Evolutionary conservation across 2,797 vertebrate species (phyloP).

Genomic region (Poliocrania exsul): DNA sequence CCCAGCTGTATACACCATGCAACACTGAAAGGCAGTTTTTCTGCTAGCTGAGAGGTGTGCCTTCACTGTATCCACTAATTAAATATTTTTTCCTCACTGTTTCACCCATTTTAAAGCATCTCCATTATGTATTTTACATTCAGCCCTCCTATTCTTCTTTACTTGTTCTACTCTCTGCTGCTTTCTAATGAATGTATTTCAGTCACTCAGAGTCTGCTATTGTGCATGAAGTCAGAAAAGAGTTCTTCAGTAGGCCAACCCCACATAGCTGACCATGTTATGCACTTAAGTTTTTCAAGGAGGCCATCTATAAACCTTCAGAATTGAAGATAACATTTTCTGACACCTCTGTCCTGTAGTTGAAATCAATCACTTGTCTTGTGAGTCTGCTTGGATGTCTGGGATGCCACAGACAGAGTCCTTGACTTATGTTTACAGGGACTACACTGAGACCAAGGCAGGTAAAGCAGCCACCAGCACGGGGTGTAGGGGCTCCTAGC

Average conservation of each 20-base stretch:
- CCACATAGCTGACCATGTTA: not conserved
- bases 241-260: not conserved
- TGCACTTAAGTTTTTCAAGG: not conserved
- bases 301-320: not conserved
- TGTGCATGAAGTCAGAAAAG: not conserved
- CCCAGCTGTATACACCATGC: not conserved
- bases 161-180: not conserved
- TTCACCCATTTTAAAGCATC: not conserved
- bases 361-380: slow-evolving; percentile 47
- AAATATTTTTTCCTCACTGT: not conserved
- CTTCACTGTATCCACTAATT: not conserved
- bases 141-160: not conserved
- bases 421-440: slow-evolving; percentile 45
- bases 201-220: not conserved
- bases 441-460: not conserved
- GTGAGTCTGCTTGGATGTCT: slow-evolving; percentile 39
- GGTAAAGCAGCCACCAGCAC: not conserved
- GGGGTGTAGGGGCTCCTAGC: slow-evolving; percentile 66
- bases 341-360: not conserved
- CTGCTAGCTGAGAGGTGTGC: not conserved
- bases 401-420: slow-evolving; percentile 50
- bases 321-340: slow-evolving; percentile 15
- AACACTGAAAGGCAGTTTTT: not conserved
- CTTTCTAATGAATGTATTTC: slow-evolving; percentile 17
- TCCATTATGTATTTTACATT: not conserved